These are phyloP conservation scores for Phrixothrix hirtus DNA, from an alignment of 2,888 invertebrate genomes.

Conservation along the genomic window DNA sequence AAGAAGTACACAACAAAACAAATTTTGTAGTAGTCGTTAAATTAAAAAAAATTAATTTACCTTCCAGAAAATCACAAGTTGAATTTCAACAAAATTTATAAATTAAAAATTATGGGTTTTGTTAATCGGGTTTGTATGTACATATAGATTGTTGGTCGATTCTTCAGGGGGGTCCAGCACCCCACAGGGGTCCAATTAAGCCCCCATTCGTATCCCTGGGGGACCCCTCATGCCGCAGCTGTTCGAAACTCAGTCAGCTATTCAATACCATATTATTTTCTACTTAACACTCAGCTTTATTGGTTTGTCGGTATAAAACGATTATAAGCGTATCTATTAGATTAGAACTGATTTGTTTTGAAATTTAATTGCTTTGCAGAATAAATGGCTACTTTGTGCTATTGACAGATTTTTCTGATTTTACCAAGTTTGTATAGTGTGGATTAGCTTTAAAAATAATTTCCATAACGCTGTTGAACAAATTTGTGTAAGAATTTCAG, in stretches of 20 bases:
- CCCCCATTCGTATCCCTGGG: slow-evolving; percentile 51
- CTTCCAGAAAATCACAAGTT: slow-evolving; percentile 22
- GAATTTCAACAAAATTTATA: slow-evolving; percentile 23
- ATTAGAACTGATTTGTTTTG: slow-evolving; percentile 24
- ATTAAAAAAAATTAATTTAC: slow-evolving; percentile 31
- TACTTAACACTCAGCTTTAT: slow-evolving; percentile 43
- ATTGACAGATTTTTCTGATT: neutral
- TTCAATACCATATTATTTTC: slow-evolving; percentile 48
- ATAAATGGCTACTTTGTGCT: slow-evolving; percentile 2
- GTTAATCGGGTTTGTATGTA: slow-evolving; percentile 37
- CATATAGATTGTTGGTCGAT: slow-evolving; percentile 28
- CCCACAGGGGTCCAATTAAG: slow-evolving; percentile 56
- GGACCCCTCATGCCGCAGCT: slow-evolving; percentile 42
- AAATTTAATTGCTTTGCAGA: slow-evolving; percentile 19
- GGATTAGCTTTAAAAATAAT: neutral
- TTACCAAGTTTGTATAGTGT: neutral
- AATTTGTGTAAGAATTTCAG: neutral
- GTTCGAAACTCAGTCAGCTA: slow-evolving; percentile 34
- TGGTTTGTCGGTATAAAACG: slow-evolving; percentile 31
- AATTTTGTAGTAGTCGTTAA: no score
- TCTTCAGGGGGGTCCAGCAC: slow-evolving; percentile 43
- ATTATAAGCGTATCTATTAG: slow-evolving; percentile 29
- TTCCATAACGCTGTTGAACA: no score
- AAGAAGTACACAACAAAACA: slow-evolving; percentile 17
- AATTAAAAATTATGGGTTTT: slow-evolving; percentile 35